Evolutionary conservation across 2,113 vertebrate species (phyloP).

Genomic region (Gnathonemus echidnorhynchus): DNA sequence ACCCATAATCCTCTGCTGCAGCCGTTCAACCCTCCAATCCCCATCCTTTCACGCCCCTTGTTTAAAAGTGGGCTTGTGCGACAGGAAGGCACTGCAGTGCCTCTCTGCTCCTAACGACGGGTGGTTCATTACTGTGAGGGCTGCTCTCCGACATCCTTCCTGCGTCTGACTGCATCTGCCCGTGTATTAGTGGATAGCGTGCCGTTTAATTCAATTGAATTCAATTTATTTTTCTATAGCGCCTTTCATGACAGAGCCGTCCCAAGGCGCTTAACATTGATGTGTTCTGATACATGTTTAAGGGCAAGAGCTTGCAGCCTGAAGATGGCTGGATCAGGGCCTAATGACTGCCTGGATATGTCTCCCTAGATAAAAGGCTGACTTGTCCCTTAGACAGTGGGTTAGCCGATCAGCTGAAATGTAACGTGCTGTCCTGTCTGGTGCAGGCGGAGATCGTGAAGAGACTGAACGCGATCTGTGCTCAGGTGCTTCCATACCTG

Average conservation of each 20-base stretch:
- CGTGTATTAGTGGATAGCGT: not conserved
- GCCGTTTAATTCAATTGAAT: not conserved
- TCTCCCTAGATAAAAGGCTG: not conserved
- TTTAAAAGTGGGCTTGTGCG: not conserved
- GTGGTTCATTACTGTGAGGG: not conserved
- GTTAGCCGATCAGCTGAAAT: not conserved
- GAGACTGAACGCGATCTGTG: conserved; percentile 93
- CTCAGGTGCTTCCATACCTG: conserved; percentile 95
- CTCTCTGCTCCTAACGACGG: not conserved
- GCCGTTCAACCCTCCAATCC: not conserved
- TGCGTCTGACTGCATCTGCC: not conserved
- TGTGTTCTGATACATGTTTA: no score
- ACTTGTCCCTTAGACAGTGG: not conserved
- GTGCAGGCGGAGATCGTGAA: conserved; percentile 92
- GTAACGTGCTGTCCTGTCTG: not conserved
- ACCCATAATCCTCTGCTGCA: conserved; percentile 43
- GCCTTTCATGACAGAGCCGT: no score
- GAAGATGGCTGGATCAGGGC: not conserved
- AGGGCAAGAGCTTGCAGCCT: not conserved
- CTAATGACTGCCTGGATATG: not conserved
- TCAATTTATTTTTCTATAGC: no score
- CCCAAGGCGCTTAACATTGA: no score
- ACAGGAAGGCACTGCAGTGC: not conserved
- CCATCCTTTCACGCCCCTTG: not conserved
- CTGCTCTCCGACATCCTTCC: not conserved